Evolutionary conservation across 2,888 invertebrate species (phyloP).

Genomic region (Drosophila atripex): DNA sequence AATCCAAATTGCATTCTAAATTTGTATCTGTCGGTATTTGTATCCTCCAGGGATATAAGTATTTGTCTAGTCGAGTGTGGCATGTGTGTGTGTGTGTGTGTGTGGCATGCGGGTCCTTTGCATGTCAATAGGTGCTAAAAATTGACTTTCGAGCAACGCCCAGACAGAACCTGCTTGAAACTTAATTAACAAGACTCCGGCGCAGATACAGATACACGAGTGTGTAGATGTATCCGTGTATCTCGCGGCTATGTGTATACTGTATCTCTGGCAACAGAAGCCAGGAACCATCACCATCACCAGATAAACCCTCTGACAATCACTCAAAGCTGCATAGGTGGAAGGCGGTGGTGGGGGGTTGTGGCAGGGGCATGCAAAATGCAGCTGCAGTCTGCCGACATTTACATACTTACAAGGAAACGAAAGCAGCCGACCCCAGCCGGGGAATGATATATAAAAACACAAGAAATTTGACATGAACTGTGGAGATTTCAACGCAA

Average conservation of each 20-base stretch:
- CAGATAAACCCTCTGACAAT: slow-evolving; percentile 78
- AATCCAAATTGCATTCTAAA: slow-evolving; percentile 25
- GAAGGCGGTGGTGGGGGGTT: slow-evolving; percentile 43
- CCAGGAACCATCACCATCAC: slow-evolving; percentile 73
- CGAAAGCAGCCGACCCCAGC: slow-evolving; percentile 57
- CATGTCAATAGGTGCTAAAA: slow-evolving; percentile 78
- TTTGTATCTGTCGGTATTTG: slow-evolving; percentile 9
- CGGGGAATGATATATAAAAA: slow-evolving; percentile 75
- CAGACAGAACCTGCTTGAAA: slow-evolving; percentile 60
- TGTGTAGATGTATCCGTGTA: slow-evolving; percentile 4
- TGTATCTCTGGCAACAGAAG: slow-evolving; percentile 70
- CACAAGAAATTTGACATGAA: slow-evolving; percentile 80
- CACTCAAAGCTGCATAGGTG: slow-evolving; percentile 73
- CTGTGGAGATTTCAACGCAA: slow-evolving; percentile 77
- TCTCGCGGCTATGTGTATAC: slow-evolving; percentile 10
- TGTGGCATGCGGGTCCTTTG: slow-evolving; percentile 54
- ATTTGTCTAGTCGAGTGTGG: background rate
- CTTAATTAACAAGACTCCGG: slow-evolving; percentile 68
- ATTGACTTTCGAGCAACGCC: slow-evolving; percentile 58
- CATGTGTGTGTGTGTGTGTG: slow-evolving; percentile 16
- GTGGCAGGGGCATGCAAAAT: slow-evolving; percentile 42
- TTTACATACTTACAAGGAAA: slow-evolving; percentile 80
- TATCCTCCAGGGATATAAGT: background rate
- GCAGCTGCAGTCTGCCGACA: slow-evolving; percentile 68
- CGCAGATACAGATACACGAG: slow-evolving; percentile 37